Evolutionary conservation across 1,140 invertebrate species (phyloP).

Genomic region (Drosophila arizonae): DNA sequence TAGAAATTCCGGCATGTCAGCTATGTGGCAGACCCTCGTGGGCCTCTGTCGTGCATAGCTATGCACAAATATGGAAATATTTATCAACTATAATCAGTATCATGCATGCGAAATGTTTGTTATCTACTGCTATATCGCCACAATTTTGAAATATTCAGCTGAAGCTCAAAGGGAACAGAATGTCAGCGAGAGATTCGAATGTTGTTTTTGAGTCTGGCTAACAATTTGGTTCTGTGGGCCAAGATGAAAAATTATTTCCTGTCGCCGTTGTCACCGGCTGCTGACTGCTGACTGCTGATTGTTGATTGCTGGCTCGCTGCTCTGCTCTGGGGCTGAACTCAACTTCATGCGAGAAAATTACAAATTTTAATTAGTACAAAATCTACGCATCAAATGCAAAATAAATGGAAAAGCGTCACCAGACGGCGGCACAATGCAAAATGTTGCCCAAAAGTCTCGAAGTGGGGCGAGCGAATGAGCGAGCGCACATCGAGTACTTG

Average conservation of each 20-base stretch:
- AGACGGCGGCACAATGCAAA: constrained; percentile 37
- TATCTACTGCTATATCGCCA: too few species aligned
- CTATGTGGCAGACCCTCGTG: too few species aligned
- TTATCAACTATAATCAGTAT: too few species aligned
- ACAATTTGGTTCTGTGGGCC: background rate
- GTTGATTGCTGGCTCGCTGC: too few species aligned
- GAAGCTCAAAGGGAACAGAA: background rate
- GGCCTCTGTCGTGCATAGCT: too few species aligned
- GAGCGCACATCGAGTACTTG: constrained; percentile 18
- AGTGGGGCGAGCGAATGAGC: constrained; percentile 1
- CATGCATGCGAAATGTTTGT: too few species aligned
- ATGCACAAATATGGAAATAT: too few species aligned
- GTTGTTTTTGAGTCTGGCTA: too few species aligned
- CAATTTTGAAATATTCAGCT: too few species aligned
- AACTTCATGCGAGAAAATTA: constrained; percentile 33
- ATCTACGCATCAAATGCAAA: constrained; percentile 38
- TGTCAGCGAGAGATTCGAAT: too few species aligned
- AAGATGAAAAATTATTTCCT: constrained; percentile 39
- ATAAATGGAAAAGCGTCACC: constrained; percentile 23
- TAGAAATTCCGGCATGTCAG: too few species aligned
- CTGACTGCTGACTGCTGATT: background rate
- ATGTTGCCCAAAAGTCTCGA: constrained; percentile 25
- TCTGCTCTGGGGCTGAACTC: background rate
- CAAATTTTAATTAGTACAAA: constrained; percentile 47
- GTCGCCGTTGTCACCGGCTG: constrained; percentile 15